Conservation (phyloP, 2,888 invertebrate genomes). For the Tetrapedia diversipes region DNA sequence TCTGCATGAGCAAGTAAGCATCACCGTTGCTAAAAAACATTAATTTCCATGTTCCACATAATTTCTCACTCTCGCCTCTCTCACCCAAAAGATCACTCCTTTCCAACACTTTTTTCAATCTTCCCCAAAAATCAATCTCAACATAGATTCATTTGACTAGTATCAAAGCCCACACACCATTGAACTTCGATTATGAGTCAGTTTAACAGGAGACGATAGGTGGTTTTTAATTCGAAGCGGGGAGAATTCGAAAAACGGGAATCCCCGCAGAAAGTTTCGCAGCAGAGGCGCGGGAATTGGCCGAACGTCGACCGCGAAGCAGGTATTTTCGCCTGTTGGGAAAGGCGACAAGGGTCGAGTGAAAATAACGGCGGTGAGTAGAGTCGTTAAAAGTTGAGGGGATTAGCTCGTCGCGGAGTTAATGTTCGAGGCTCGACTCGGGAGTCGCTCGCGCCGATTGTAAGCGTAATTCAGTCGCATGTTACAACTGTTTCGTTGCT, state of each 20-base stretch:
- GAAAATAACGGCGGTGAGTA: constrained; percentile 43
- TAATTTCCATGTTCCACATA: no score
- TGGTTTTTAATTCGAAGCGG: constrained; percentile 47
- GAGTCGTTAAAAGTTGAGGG: constrained; percentile 63
- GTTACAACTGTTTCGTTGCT: no score
- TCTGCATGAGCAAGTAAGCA: no score
- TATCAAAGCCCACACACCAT: neutral
- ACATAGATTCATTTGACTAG: neutral
- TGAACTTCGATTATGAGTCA: neutral
- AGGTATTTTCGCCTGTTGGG: constrained; percentile 58
- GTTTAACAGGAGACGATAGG: neutral
- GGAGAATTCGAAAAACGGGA: constrained; percentile 20
- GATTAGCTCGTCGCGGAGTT: constrained; percentile 49
- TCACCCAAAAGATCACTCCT: no score
- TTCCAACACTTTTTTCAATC: no score
- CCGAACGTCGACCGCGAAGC: constrained; percentile 58
- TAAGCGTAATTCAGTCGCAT: constrained; percentile 39
- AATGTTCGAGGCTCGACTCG: constrained; percentile 60
- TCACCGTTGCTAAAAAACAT: no score
- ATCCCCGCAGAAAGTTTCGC: constrained; percentile 45
- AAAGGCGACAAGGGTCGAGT: constrained; percentile 7
- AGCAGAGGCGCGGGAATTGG: constrained; percentile 52
- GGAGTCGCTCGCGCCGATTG: constrained; percentile 33
- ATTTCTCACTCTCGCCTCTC: no score
- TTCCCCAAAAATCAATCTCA: neutral